Evolutionary conservation across 2,888 invertebrate species (phyloP), one percentile per base, ranked within the genome.

Genomic region (Leucophenga maculata): DNA sequence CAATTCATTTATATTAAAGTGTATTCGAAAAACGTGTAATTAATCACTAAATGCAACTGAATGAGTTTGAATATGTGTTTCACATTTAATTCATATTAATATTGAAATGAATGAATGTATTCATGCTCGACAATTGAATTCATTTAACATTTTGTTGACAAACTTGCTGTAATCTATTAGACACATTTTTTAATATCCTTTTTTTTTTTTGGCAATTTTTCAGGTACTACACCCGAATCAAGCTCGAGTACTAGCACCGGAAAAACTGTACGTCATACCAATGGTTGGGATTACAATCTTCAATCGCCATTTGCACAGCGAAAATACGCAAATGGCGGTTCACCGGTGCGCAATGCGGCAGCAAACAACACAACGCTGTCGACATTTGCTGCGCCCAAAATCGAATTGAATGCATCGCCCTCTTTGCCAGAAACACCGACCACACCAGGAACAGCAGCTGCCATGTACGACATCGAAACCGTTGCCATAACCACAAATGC

Each of bases 241-340:
- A 81, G 83, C 14, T 83, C 86, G 14, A 82, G 86, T 55, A 84
- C 86, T 52, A 84, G 79, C 66, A 85, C 86, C 0, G 84, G 84
- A 31, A 79, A 81, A 68, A 83, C 82, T 26, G 84, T 85, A 54
- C 81, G 83, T n/a, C 84, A 88, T 39, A 87, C 87, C 3, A 88
- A 87, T 54, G 88, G 88, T 55, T 88, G 88, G 88, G 88, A 88
- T 71, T 88, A 88, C 65, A 88, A 86, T 70, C 74, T 86, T 50
- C 82, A 85, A 68, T 86, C 86, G 44, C 86, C 88, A 1, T 86
- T 88, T 75, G 74, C 83, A 0, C 83, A 86, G 57, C 81, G 84
- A 65, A 85, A 86, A 70, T 84, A 82, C 65, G 78, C 77, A 1
- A 75, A 72, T 3, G 69, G 69, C 22, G 77, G 86, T 0, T 75